These are phyloP conservation scores for Crypturellus tataupa DNA, from an alignment of 2,797 vertebrate species.

Conservation along the genomic window DNA sequence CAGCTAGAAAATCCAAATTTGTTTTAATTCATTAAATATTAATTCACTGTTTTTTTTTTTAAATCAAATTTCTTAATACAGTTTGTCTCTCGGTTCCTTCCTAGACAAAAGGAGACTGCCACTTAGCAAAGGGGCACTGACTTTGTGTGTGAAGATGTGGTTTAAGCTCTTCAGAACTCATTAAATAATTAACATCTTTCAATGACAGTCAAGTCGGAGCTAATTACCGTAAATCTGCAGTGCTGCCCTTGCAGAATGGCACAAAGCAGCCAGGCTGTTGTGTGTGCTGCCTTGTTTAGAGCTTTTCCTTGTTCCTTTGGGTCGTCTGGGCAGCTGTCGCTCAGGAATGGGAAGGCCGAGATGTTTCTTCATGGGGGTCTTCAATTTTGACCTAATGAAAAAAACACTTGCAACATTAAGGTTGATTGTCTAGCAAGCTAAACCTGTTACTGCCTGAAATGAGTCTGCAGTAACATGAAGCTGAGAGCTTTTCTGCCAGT, in stretches of 20 bases:
- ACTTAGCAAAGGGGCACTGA: background rate
- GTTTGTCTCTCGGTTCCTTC: background rate
- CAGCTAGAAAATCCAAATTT: background rate
- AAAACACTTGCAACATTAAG: conserved; percentile 1
- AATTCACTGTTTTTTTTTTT: too few relatives aligned
- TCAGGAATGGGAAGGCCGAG: background rate
- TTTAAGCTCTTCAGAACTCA: conserved; percentile 1
- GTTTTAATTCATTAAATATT: background rate
- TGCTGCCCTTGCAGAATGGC: background rate
- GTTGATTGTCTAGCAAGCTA: conserved; percentile 23
- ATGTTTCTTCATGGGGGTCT: background rate
- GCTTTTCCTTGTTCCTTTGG: background rate
- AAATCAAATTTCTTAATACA: background rate
- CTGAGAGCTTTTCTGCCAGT: background rate
- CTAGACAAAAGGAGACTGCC: background rate
- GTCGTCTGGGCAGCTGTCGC: background rate
- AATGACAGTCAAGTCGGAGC: background rate
- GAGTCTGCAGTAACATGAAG: background rate
- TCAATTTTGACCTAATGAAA: background rate
- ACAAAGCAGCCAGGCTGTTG: background rate
- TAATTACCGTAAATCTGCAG: background rate
- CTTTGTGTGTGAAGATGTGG: background rate
- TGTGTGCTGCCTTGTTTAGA: background rate
- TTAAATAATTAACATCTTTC: conserved; percentile 33
- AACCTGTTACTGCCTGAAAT: background rate